phyloP scores from a whole-genome alignment of 2,888 invertebrate species.

The Tipula vernalis region DNA sequence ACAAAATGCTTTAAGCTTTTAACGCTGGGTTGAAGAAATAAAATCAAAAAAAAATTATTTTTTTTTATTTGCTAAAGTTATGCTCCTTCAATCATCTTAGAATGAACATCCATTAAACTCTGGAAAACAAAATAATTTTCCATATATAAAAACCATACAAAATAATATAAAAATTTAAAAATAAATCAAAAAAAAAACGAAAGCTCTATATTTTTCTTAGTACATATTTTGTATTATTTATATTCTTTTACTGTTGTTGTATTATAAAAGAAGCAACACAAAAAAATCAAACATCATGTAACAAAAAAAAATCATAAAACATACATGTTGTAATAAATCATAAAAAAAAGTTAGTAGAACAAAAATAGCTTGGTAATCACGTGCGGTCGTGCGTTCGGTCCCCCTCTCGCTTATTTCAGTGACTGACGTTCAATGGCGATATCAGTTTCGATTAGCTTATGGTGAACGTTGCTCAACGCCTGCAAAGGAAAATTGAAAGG shows the following conservation, averaged over 20 bases:
- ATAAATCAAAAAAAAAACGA: slow-evolving; percentile 5
- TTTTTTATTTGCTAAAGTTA: not conserved
- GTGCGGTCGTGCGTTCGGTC: not conserved
- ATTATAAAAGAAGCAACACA: not conserved
- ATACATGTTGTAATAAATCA: not conserved
- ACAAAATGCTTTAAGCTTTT: not conserved
- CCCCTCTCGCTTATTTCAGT: not conserved
- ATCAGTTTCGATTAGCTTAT: slow-evolving; percentile 54
- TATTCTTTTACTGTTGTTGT: not conserved
- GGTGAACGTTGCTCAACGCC: slow-evolving; percentile 76
- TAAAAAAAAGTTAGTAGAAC: not conserved
- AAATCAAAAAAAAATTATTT: not conserved
- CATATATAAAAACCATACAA: not conserved
- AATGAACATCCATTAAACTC: slow-evolving; percentile 14
- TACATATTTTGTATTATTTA: not conserved
- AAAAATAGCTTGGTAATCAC: not conserved
- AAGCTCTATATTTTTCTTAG: not conserved
- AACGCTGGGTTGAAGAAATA: not conserved
- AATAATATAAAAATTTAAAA: not conserved
- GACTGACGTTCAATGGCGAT: not conserved
- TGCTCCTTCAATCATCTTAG: slow-evolving; percentile 13
- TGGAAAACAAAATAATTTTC: slow-evolving; percentile 11
- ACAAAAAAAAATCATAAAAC: not conserved
- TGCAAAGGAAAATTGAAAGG: slow-evolving; percentile 26
- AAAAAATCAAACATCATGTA: not conserved